These are phyloP conservation scores for Caenorhabditis becei DNA, from an alignment of 2,888 invertebrate species.

Conservation along the genomic window DNA sequence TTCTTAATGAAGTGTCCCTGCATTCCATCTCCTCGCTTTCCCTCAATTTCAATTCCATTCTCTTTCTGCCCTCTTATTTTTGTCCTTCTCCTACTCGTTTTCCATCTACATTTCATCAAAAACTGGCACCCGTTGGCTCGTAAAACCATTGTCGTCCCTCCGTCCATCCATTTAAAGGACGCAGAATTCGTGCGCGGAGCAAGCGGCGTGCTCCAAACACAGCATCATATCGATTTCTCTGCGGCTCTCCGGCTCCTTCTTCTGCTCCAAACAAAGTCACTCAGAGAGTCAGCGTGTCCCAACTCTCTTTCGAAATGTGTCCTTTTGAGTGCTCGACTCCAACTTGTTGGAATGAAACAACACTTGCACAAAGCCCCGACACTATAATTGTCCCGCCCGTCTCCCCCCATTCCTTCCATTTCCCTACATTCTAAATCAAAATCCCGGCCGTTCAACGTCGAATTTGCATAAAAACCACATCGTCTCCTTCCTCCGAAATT, in stretches of 20 bases:
- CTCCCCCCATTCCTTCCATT: not conserved
- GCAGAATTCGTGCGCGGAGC: constrained; percentile 3
- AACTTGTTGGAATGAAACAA: not conserved
- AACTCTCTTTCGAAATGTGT: constrained; percentile 29
- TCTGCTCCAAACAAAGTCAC: constrained; percentile 49
- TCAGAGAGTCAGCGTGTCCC: constrained; percentile 1
- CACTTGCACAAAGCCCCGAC: no score
- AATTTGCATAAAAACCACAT: constrained; percentile 24
- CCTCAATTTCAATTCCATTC: not conserved
- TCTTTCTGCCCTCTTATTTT: not conserved
- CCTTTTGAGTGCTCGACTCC: constrained; percentile 4
- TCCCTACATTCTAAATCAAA: not conserved
- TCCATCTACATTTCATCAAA: constrained; percentile 14
- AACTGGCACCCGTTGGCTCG: constrained; percentile 20
- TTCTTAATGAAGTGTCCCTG: not conserved
- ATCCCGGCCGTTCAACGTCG: not conserved
- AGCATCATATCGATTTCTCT: constrained; percentile 55
- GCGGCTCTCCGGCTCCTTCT: constrained; percentile 8
- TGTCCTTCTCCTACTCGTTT: not conserved
- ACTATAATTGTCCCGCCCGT: not conserved
- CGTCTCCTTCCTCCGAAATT: constrained; percentile 19
- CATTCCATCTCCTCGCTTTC: not conserved
- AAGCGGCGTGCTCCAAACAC: constrained; percentile 26
- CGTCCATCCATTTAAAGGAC: constrained; percentile 19
- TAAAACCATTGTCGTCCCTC: constrained; percentile 26